Evolutionary conservation across 1,140 invertebrate genomes (phyloP).

Genomic region (Pseudoatta argentina): DNA sequence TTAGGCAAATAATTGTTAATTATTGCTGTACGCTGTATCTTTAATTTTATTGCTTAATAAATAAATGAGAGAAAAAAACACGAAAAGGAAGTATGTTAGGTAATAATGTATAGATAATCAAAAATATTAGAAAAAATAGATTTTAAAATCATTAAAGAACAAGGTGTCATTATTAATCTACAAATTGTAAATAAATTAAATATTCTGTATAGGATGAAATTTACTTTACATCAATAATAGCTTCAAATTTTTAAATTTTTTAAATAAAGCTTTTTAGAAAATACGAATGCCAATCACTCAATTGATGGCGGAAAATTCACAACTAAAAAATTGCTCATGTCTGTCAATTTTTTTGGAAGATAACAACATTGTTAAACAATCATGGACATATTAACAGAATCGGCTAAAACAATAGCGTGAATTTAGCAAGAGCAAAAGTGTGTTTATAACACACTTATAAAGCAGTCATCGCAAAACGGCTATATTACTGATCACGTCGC

Average conservation of each 20-base stretch:
- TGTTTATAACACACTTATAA: slow-evolving; percentile 37
- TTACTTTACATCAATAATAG: too few relatives aligned
- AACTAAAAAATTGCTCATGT: neutral
- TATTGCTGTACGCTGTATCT: neutral
- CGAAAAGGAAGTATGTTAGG: neutral
- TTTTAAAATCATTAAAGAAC: neutral
- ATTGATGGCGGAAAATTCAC: neutral
- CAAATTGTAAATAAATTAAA: neutral
- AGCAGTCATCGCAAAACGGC: slow-evolving; percentile 17
- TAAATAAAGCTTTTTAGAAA: neutral
- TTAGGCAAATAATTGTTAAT: neutral
- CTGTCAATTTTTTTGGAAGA: neutral
- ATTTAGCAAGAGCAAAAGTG: slow-evolving; percentile 58
- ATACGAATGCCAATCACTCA: neutral
- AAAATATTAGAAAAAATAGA: neutral
- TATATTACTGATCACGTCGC: slow-evolving; percentile 28
- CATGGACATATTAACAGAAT: neutral
- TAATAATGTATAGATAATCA: neutral
- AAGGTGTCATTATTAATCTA: neutral
- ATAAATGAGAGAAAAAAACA: neutral
- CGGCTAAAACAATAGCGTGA: slow-evolving; percentile 26
- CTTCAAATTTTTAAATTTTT: too few relatives aligned
- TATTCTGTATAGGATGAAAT: neutral
- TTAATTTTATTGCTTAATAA: neutral
- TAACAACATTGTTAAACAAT: slow-evolving; percentile 1